Evolutionary conservation across 2,113 vertebrate genomes (phyloP), one percentile per base, ranked within the genome.

Genomic region (Patagioenas fasciata): DNA sequence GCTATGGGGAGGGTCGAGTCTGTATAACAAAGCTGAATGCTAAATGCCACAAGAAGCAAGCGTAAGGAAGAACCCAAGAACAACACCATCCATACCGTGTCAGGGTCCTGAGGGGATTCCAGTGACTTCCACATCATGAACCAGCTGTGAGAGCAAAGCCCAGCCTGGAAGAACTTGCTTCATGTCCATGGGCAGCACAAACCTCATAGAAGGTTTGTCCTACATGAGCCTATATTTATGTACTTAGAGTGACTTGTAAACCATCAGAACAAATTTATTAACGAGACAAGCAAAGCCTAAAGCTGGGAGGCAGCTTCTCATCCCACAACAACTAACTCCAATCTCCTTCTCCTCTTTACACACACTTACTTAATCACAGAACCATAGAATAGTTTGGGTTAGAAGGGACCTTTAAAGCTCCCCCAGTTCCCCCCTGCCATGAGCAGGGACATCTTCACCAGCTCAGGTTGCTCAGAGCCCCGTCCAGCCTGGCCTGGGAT

Each of bases 271-370:
- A 7, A 14, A 26, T 42, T 56, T 11, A 19, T 21, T 2, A 47
- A 15, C 0, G 2, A 81, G 50, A 15, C 0, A 4, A 81, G 10
- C 10, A 4, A 36, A 60, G 11, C 0, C 24, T 23, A n/a, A 86
- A 86, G 26, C 29, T 20, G 26, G 20, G 34, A 77, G 15, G 25
- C 10, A 64, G 51, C 34, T 51, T 42, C 69, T 54, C 38, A 81
- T 24, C n/a, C 61, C 1, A 1, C 47, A 42, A 48, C 19, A 75
- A 5, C 29, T 21, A n/a, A 13, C 12, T 34, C 78, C 80, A 61
- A 64, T 57, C 36, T 40, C 61, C 74, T 60, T 29, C 38, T n/a
- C 17, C 42, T 44, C 42, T 44, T 44, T 17, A 44, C 42, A 44
- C 42, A 44, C 16, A 16, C 42, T 44, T 44, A 16, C 42, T 44